Percentiles rank a stretch among this genome's conserved stretches.
Conservation (phyloP, 2,113 vertebrate genomes). For the Macrotis lagotis region DNA sequence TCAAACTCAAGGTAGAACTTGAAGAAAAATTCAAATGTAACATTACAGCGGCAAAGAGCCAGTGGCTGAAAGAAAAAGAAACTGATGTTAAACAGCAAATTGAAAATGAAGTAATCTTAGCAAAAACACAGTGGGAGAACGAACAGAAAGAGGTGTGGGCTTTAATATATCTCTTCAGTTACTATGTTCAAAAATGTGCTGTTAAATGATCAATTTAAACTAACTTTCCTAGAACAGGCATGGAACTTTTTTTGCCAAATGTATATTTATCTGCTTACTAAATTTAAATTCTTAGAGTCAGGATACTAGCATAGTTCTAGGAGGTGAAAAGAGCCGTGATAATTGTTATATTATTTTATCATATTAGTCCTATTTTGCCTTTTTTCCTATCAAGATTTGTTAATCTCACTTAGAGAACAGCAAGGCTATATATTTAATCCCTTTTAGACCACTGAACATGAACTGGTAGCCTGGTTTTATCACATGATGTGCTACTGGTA, state of each 20-base stretch:
- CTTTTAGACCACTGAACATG: conserved; percentile 6
- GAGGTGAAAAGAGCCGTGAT: neutral
- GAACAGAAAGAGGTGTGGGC: conserved; percentile 85
- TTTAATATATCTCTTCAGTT: conserved; percentile 34
- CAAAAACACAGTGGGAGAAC: conserved; percentile 83
- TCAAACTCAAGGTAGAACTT: conserved; percentile 84
- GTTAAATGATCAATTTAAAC: neutral
- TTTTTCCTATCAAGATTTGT: neutral
- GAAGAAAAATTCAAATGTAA: conserved; percentile 84
- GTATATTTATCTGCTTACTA: neutral
- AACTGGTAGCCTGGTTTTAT: conserved; percentile 23
- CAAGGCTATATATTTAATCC: neutral
- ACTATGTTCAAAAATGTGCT: conserved; percentile 6
- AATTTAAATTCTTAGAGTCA: conserved; percentile 7
- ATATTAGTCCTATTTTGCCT: conserved; percentile 14
- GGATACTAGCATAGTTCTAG: neutral
- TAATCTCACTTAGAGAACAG: conserved; percentile 10
- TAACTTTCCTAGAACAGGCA: conserved; percentile 7
- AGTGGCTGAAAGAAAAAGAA: conserved; percentile 88
- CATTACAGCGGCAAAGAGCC: conserved; percentile 80
- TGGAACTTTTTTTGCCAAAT: neutral
- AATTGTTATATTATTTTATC: neutral
- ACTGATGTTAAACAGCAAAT: conserved; percentile 79
- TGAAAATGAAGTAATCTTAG: conserved; percentile 80
- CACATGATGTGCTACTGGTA: conserved; percentile 29